Conservation (phyloP, 1,140 invertebrate species). For the Potamilus streckersoni region DNA sequence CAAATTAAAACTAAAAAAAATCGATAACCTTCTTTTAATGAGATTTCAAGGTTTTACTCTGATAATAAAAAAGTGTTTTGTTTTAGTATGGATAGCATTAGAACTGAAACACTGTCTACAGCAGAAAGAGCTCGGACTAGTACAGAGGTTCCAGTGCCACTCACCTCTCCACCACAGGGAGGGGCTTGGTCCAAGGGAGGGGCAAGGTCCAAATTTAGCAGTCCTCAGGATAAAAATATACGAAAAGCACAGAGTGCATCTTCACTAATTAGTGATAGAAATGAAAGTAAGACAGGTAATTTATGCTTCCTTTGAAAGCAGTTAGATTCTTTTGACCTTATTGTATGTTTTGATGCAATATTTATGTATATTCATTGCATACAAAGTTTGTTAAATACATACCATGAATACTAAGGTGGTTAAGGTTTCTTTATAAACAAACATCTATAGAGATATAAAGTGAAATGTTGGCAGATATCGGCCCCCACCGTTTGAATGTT, state of each 20-base stretch:
- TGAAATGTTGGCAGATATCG: too few relatives aligned
- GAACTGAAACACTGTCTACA: conserved; percentile 10
- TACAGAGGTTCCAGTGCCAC: not conserved
- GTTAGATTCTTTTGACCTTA: not conserved
- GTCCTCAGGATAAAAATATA: not conserved
- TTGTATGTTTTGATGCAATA: not conserved
- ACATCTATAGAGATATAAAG: too few relatives aligned
- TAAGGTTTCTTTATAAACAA: too few relatives aligned
- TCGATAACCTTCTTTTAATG: too few relatives aligned
- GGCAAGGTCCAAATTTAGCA: conserved; percentile 22
- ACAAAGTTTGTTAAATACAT: not conserved
- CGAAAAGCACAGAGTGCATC: not conserved
- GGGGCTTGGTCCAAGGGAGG: conserved; percentile 4
- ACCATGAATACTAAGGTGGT: too few relatives aligned
- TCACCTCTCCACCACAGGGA: not conserved
- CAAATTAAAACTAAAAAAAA: too few relatives aligned
- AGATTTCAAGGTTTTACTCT: too few relatives aligned
- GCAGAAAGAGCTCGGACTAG: not conserved
- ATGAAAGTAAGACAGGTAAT: not conserved
- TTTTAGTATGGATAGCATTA: conserved; percentile 25
- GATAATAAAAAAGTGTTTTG: not conserved
- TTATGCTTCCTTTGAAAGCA: too few relatives aligned
- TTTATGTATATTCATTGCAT: not conserved
- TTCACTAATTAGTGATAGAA: conserved; percentile 14
- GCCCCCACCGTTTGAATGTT: too few relatives aligned